phyloP scores from a whole-genome alignment of 2,888 invertebrate genomes.

The Cantharis rufa region DNA sequence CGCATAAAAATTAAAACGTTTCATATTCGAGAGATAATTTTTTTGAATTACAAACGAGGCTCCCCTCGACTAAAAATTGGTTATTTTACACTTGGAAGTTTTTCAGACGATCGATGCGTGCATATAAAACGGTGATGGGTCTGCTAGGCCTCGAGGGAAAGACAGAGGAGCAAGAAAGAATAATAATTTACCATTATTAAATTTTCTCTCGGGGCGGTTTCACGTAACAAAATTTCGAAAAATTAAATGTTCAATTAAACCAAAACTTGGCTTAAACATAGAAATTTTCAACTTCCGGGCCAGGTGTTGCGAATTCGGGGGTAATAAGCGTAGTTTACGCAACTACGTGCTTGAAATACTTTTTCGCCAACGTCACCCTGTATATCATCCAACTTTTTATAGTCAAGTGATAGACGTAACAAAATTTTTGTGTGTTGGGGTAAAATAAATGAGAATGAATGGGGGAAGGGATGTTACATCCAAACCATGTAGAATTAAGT shows the following conservation, averaged over 20 bases:
- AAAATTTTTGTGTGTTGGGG: neutral
- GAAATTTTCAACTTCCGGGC: neutral
- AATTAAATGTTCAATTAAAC: neutral
- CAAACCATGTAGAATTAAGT: neutral
- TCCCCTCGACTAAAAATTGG: conserved; percentile 1
- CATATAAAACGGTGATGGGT: conserved; percentile 7
- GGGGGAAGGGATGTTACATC: neutral
- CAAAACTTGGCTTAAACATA: neutral
- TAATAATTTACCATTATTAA: conserved; percentile 22
- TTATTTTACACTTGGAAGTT: conserved; percentile 15
- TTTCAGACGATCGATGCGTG: conserved; percentile 20
- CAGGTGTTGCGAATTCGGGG: neutral
- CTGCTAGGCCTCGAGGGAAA: conserved; percentile 4
- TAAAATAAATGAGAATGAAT: neutral
- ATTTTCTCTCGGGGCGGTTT: conserved; percentile 9
- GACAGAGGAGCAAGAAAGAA: conserved; percentile 11
- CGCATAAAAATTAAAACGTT: neutral
- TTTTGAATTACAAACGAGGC: conserved; percentile 1
- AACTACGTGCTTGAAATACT: neutral
- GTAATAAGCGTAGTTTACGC: neutral
- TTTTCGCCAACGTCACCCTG: neutral
- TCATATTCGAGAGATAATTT: neutral
- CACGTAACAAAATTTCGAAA: conserved; percentile 3
- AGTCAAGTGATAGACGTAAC: neutral
- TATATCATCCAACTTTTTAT: neutral